Conservation (phyloP, 2,113 vertebrate genomes). For the Myotis lucifugus region DNA sequence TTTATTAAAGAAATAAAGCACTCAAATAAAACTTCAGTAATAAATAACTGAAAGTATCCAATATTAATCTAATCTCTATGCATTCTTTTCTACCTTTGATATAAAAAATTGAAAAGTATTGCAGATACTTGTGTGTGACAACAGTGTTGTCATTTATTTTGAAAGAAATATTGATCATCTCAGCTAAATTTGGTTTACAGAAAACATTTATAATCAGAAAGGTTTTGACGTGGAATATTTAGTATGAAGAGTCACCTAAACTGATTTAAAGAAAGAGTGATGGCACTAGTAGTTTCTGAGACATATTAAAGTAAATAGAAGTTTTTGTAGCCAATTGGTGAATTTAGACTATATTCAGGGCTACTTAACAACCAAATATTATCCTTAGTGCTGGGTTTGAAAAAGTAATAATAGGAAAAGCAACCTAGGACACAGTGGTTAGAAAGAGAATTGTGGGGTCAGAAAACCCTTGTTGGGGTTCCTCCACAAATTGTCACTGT, state of each 20-base stretch:
- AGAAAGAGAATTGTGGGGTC: not conserved
- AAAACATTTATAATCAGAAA: slow-evolving; percentile 31
- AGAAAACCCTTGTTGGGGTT: not conserved
- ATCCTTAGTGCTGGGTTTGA: not conserved
- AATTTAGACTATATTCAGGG: not conserved
- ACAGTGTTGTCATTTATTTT: not conserved
- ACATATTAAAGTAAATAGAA: not conserved
- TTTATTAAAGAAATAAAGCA: slow-evolving; percentile 23
- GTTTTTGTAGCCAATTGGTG: not conserved
- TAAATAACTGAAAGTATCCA: slow-evolving; percentile 59
- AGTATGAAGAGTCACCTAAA: not conserved
- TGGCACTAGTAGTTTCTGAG: not conserved
- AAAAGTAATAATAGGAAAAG: not conserved
- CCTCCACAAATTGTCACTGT: not conserved
- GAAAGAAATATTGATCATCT: slow-evolving; percentile 34
- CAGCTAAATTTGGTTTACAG: slow-evolving; percentile 11
- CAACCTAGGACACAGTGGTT: not conserved
- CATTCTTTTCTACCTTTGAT: slow-evolving; percentile 17
- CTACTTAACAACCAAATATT: not conserved
- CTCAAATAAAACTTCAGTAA: slow-evolving; percentile 35
- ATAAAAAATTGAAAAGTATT: slow-evolving; percentile 41
- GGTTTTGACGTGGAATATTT: slow-evolving; percentile 8
- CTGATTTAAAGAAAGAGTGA: not conserved
- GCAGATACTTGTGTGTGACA: not conserved
- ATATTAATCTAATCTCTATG: slow-evolving; percentile 47